phyloP scores from a whole-genome alignment of 2,888 invertebrate species.

The Pachymerium ferrugineum region DNA sequence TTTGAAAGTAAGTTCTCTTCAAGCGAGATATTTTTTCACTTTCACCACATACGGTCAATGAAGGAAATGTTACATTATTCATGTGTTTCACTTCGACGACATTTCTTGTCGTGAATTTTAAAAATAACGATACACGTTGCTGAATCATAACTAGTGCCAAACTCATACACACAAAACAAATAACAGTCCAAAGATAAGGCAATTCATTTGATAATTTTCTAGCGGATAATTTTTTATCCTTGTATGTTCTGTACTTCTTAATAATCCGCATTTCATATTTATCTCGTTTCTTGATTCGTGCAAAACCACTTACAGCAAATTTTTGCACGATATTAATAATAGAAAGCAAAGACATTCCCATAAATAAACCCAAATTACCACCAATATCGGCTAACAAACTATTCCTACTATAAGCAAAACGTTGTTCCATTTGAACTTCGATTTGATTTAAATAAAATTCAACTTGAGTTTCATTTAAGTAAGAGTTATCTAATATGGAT shows the following conservation, averaged over 20 bases:
- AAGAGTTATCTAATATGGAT: too few species aligned
- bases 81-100: not conserved
- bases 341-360: not conserved
- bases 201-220: too few species aligned
- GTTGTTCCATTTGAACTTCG: not conserved
- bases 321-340: not conserved
- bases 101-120: not conserved
- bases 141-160: conserved; percentile 6
- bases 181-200: too few species aligned
- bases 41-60: not conserved
- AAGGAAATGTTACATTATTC: not conserved
- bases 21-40: too few species aligned
- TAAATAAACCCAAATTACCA: not conserved
- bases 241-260: not conserved
- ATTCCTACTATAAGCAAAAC: not conserved
- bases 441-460: not conserved
- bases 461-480: too few species aligned
- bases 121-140: not conserved
- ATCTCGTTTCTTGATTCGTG: not conserved
- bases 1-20: too few species aligned
- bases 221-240: too few species aligned
- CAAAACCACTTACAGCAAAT: not conserved
- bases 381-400: not conserved
- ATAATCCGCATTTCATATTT: not conserved
- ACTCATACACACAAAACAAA: not conserved